Percentiles rank a stretch among this genome's conserved stretches.
Evolutionary conservation across 30 jellyfish, hydroid and myxozoan genomes (phyloP).

Genomic region (Rhopilema esculentum): DNA sequence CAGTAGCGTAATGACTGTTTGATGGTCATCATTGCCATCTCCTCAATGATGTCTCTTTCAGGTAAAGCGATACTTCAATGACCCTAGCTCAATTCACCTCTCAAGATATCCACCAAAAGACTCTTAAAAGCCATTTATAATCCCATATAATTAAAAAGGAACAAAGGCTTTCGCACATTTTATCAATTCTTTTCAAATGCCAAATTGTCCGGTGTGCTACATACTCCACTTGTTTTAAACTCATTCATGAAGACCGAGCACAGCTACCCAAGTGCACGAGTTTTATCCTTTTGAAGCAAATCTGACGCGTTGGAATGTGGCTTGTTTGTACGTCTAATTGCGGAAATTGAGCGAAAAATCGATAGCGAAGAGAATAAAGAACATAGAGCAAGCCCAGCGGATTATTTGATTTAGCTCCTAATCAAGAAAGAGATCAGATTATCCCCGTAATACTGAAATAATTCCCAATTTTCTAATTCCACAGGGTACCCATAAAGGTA

Average conservation of each 20-base stretch:
- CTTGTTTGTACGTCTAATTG: constrained; percentile 46
- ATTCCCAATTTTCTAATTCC: constrained; percentile 20
- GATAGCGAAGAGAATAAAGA: constrained; percentile 41
- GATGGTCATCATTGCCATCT: not conserved
- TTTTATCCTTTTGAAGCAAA: not conserved
- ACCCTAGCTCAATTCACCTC: constrained; percentile 15
- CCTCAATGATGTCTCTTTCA: constrained; percentile 1
- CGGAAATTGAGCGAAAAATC: constrained; percentile 56
- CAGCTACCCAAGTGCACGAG: not conserved
- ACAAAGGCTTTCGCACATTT: constrained; percentile 41
- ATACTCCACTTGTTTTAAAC: not conserved
- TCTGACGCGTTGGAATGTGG: constrained; percentile 30
- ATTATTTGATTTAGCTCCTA: constrained; percentile 56
- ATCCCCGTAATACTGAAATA: constrained; percentile 37
- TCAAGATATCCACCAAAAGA: constrained; percentile 28
- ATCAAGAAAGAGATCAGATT: constrained; percentile 68
- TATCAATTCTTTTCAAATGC: not conserved
- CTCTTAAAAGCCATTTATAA: constrained; percentile 43
- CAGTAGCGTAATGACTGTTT: not conserved
- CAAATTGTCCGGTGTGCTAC: not conserved
- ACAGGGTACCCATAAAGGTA: constrained; percentile 40
- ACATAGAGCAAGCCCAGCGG: constrained; percentile 37
- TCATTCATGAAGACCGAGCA: not conserved
- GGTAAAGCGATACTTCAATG: constrained; percentile 4
- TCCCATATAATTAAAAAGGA: constrained; percentile 52